Conservation (phyloP, 2,797 vertebrate genomes). For the Clarias platycephalus region DNA sequence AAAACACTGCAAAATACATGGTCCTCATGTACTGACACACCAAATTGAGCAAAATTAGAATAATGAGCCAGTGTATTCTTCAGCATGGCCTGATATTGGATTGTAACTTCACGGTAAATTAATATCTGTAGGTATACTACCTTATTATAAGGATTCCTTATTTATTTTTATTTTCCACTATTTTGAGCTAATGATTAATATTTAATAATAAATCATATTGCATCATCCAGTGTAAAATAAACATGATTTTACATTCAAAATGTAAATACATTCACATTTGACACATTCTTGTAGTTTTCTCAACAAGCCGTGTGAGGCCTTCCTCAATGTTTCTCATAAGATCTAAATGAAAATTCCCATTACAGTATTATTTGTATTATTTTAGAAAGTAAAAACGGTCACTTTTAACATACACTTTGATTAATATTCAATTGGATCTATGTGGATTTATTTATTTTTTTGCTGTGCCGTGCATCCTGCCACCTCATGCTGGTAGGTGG, state of each 20-base stretch:
- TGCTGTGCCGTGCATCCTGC: not conserved
- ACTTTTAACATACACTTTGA: not conserved
- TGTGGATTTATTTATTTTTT: not conserved
- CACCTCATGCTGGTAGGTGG: not conserved
- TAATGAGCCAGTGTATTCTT: not conserved
- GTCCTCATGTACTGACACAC: conserved; percentile 14
- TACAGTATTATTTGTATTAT: not conserved
- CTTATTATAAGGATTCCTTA: not conserved
- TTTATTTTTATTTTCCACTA: no score
- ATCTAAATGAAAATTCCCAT: not conserved
- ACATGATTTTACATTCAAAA: not conserved
- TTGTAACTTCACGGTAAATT: no score
- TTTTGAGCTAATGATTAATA: not conserved
- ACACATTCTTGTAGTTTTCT: not conserved
- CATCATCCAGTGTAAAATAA: not conserved
- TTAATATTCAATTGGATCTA: not conserved
- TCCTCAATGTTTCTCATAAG: not conserved
- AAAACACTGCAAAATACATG: conserved; percentile 12
- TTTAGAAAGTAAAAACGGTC: not conserved
- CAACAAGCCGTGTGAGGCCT: not conserved
- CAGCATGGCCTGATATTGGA: conserved; percentile 11
- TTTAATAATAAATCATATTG: not conserved
- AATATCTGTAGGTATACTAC: no score
- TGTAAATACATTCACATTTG: not conserved
- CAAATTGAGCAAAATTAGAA: conserved; percentile 20